Evolutionary conservation across 2,113 vertebrate genomes (phyloP).

Genomic region (Zapornia atra): DNA sequence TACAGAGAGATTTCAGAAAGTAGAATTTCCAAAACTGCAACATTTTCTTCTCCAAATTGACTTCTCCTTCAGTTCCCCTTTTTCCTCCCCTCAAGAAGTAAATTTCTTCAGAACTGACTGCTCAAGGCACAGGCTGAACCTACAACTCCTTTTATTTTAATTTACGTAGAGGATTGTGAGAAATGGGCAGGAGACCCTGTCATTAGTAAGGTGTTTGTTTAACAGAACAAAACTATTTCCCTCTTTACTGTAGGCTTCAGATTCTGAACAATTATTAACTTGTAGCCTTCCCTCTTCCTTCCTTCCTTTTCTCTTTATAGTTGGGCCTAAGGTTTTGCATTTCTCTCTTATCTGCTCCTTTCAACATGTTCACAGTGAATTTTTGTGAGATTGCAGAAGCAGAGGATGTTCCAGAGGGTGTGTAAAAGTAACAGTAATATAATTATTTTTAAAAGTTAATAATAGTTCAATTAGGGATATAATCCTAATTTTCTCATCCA

Average conservation of each 20-base stretch:
- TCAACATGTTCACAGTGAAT: neutral
- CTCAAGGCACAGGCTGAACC: neutral
- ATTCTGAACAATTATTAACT: slow-evolving; percentile 61
- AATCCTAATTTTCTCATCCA: neutral
- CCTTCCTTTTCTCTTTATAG: slow-evolving; percentile 53
- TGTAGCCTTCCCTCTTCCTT: slow-evolving; percentile 48
- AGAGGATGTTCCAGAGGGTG: neutral
- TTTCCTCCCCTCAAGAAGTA: neutral
- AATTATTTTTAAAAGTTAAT: neutral
- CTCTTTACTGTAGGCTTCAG: slow-evolving; percentile 32
- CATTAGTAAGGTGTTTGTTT: slow-evolving; percentile 53
- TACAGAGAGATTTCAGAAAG: slow-evolving; percentile 17
- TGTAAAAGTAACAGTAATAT: neutral
- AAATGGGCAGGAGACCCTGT: slow-evolving; percentile 24
- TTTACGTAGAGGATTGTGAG: slow-evolving; percentile 7
- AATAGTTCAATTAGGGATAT: neutral
- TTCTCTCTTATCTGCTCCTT: slow-evolving; percentile 44
- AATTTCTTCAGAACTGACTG: neutral
- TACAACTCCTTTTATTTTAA: neutral
- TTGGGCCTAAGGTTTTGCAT: slow-evolving; percentile 4
- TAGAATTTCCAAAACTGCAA: slow-evolving; percentile 27
- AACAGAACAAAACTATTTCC: slow-evolving; percentile 46
- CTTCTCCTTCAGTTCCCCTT: neutral
- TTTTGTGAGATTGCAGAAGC: neutral
- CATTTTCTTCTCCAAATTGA: neutral